A percentile compares a stretch with the other conserved stretches of the same genome.
Evolutionary conservation across 2,113 vertebrate species (phyloP).

Genomic region (Gila orcuttii): DNA sequence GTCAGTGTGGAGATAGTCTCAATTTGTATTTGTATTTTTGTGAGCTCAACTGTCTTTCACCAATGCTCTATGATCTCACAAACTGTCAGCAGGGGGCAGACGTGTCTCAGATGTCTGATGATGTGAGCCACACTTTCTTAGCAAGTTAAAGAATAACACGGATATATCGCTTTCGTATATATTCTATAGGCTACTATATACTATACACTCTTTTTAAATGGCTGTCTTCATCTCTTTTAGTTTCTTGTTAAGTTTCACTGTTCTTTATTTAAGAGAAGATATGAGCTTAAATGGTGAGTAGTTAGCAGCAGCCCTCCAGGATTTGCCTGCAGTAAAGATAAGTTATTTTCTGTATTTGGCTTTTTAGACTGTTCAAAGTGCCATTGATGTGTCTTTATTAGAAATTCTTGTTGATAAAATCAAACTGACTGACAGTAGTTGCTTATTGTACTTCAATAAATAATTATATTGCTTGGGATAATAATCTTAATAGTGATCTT

Average conservation of each 20-base stretch:
- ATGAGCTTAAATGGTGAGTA: not conserved
- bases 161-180: not conserved
- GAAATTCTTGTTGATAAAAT: conserved; percentile 49
- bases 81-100: conserved; percentile 11
- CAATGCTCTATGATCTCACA: not conserved
- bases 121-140: not conserved
- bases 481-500: conserved; percentile 43
- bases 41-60: not conserved
- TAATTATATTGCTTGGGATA: conserved; percentile 51
- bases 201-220: not conserved
- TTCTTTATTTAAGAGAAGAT: not conserved
- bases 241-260: not conserved
- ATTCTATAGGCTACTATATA: not conserved
- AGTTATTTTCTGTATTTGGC: conserved; percentile 16
- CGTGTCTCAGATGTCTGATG: not conserved
- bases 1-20: not conserved
- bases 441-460: conserved; percentile 56
- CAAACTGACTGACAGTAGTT: conserved; percentile 45
- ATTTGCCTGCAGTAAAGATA: not conserved
- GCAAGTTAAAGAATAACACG: not conserved
- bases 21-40: conserved; percentile 2
- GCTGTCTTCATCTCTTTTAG: not conserved
- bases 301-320: conserved; percentile 1
- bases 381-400: conserved; percentile 43
- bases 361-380: conserved; percentile 37